Evolutionary conservation across 2,113 vertebrate species (phyloP).

Genomic region (Trichechus manatus): DNA sequence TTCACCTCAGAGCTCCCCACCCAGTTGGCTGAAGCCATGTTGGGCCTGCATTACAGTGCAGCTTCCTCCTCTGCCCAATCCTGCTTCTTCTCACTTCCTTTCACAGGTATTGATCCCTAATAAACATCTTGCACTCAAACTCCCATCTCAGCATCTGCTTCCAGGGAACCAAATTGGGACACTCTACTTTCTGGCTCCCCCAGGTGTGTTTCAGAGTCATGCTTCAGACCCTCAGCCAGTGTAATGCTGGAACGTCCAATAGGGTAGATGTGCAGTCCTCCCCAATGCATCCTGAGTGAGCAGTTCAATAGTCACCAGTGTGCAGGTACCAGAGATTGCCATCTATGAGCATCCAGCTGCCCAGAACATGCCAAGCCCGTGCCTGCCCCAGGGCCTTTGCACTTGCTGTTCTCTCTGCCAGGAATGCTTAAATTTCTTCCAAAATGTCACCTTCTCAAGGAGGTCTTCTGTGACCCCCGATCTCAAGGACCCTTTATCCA

Average conservation of each 20-base stretch:
- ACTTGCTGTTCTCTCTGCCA: not conserved
- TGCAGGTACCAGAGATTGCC: not conserved
- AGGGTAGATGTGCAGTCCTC: not conserved
- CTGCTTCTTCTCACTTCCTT: not conserved
- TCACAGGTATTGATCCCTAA: not conserved
- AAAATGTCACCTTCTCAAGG: not conserved
- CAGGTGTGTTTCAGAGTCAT: not conserved
- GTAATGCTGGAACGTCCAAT: not conserved
- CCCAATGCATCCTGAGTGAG: not conserved
- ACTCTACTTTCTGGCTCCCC: not conserved
- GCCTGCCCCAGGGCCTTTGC: not conserved
- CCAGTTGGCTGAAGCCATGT: not conserved
- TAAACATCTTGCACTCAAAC: not conserved
- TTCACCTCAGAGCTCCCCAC: not conserved
- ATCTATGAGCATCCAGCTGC: not conserved
- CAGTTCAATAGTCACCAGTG: too few relatives aligned
- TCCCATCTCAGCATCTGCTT: not conserved
- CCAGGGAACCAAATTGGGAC: not conserved
- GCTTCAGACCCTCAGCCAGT: not conserved
- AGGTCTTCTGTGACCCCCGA: not conserved
- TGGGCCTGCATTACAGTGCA: not conserved
- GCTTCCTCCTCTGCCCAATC: not conserved
- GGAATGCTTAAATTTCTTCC: not conserved
- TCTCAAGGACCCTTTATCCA: not conserved
- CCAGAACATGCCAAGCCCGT: not conserved